Conservation (phyloP, 2,113 vertebrate genomes). For the Pampusana beccarii region DNA sequence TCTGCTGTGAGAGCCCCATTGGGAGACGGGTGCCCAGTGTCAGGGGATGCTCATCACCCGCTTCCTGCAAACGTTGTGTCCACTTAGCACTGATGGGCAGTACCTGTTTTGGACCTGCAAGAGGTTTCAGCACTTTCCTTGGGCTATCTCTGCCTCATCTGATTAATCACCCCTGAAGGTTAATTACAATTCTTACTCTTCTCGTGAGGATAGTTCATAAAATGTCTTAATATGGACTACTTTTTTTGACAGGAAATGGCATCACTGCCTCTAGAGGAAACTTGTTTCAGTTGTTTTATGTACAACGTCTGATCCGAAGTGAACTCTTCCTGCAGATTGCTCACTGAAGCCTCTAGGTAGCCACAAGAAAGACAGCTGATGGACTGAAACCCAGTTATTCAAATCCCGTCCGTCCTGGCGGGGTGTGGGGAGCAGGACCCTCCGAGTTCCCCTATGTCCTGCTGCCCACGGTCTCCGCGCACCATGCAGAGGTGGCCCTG, state of each 20-base stretch:
- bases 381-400: not conserved
- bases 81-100: not conserved
- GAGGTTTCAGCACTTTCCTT: not conserved
- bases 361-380: not conserved
- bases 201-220: not conserved
- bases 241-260: constrained; percentile 31
- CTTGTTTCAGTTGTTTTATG: not conserved
- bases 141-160: not conserved
- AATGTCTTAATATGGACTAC: constrained; percentile 42
- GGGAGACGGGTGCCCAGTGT: not conserved
- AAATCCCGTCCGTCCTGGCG: too few relatives aligned
- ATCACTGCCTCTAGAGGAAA: constrained; percentile 41
- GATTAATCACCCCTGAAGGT: not conserved
- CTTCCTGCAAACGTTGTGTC: not conserved
- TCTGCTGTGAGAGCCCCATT: not conserved
- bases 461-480: too few relatives aligned
- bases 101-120: not conserved
- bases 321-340: not conserved
- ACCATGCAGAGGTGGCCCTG: constrained; percentile 61
- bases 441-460: too few relatives aligned
- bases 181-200: not conserved
- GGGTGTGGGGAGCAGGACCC: not conserved
- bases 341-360: not conserved
- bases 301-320: not conserved
- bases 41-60: not conserved